phyloP scores from a whole-genome alignment of 1,140 invertebrate genomes.

The Bactericera cockerelli region DNA sequence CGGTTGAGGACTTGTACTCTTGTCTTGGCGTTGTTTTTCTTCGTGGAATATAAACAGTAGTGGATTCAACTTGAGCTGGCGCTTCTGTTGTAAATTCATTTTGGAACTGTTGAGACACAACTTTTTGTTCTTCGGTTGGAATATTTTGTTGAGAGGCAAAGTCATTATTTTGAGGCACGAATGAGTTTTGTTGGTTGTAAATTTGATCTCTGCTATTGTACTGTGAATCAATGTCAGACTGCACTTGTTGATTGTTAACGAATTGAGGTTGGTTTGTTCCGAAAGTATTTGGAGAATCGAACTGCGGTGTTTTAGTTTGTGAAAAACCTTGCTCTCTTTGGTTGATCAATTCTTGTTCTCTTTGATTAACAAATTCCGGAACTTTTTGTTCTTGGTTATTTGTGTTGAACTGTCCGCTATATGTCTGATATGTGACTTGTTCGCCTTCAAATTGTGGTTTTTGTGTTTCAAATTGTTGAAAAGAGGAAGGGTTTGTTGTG shows the following conservation, averaged over 20 bases:
- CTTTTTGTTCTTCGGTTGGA: neutral
- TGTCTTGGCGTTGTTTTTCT: conserved; percentile 8
- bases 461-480: neutral
- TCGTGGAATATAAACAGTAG: conserved; percentile 1
- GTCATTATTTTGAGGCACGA: neutral
- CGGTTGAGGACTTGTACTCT: conserved; percentile 1
- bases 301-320: neutral
- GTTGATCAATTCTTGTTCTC: no score
- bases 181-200: no score
- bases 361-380: no score
- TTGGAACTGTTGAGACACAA: conserved; percentile 2
- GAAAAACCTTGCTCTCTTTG: neutral
- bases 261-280: neutral
- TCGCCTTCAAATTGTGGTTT: conserved; percentile 1
- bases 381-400: no score
- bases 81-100: conserved; percentile 8
- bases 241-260: neutral
- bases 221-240: no score
- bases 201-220: no score
- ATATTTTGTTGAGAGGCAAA: neutral
- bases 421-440: neutral
- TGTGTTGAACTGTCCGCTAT: neutral
- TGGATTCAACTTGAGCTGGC: conserved; percentile 9
- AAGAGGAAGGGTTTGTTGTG: no score
- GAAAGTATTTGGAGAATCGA: neutral